These are phyloP conservation scores for Acholoe squamosa DNA, from an alignment of 2,888 invertebrate species.

Conservation along the genomic window DNA sequence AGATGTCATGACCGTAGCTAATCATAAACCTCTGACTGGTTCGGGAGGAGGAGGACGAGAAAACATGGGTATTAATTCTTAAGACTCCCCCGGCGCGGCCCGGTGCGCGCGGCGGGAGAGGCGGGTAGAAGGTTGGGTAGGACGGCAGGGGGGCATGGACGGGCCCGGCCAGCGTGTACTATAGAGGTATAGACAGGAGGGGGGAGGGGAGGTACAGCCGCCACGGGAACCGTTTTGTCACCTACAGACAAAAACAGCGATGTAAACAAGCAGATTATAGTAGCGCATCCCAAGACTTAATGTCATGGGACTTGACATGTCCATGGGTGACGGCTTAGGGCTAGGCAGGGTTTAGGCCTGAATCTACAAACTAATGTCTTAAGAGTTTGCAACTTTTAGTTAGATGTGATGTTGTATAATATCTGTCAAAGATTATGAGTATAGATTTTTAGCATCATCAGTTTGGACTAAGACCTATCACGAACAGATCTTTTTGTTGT, in stretches of 20 bases:
- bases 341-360: too few relatives aligned
- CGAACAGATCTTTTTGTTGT: too few relatives aligned
- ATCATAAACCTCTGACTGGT: neutral
- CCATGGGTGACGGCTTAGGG: neutral
- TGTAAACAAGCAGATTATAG: constrained; percentile 32
- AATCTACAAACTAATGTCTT: too few relatives aligned
- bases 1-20: neutral
- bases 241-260: neutral
- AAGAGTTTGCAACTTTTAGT: too few relatives aligned
- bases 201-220: neutral
- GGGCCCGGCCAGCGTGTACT: neutral
- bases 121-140: neutral
- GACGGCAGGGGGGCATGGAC: neutral
- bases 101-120: neutral
- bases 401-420: too few relatives aligned
- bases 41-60: neutral
- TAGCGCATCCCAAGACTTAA: constrained; percentile 6
- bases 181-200: neutral
- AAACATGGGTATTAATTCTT: constrained; percentile 16
- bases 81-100: constrained; percentile 17
- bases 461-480: too few relatives aligned
- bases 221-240: neutral
- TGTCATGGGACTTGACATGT: neutral
- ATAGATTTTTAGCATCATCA: too few relatives aligned
- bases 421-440: too few relatives aligned